Percentiles rank a stretch among this genome's conserved stretches.
phyloP scores from a whole-genome alignment of 2,113 vertebrate genomes.

The Danionella cerebrum region DNA sequence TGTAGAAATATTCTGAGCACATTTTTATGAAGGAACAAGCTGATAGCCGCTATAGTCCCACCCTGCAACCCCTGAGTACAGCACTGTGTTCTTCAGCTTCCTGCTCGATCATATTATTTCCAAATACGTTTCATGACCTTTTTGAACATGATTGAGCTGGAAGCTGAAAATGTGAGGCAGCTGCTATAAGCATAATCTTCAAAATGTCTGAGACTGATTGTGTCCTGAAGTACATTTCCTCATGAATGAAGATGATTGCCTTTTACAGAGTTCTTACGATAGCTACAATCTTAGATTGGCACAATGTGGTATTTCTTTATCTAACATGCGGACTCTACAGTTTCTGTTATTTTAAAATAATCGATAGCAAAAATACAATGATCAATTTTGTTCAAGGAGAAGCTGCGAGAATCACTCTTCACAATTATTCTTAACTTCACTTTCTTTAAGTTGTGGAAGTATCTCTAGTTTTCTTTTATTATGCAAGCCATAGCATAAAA shows the following conservation, averaged over 20 bases:
- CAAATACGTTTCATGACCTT: not conserved
- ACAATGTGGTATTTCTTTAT: not conserved
- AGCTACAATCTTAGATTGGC: not conserved
- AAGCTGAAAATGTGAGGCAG: not conserved
- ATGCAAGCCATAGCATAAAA: too few species aligned
- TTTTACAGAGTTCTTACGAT: not conserved
- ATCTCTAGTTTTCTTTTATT: too few species aligned
- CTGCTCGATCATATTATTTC: not conserved
- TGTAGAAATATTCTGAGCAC: not conserved
- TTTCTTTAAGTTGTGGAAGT: too few species aligned
- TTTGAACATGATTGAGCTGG: constrained; percentile 2
- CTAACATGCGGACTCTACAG: too few species aligned
- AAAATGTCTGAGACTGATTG: constrained; percentile 11
- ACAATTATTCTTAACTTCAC: too few species aligned
- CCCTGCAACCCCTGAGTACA: not conserved
- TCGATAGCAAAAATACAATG: too few species aligned
- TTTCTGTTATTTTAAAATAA: too few species aligned
- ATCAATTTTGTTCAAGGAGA: too few species aligned
- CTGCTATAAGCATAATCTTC: not conserved
- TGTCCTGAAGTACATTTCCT: not conserved
- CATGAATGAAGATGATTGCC: not conserved
- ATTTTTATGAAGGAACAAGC: not conserved
- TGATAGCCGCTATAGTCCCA: not conserved
- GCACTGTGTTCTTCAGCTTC: not conserved
- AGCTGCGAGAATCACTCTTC: too few species aligned